Percentiles rank a stretch among this genome's conserved stretches.
These are phyloP conservation scores for Helogale parvula DNA, from an alignment of 2,113 vertebrate genomes.

Conservation along the genomic window DNA sequence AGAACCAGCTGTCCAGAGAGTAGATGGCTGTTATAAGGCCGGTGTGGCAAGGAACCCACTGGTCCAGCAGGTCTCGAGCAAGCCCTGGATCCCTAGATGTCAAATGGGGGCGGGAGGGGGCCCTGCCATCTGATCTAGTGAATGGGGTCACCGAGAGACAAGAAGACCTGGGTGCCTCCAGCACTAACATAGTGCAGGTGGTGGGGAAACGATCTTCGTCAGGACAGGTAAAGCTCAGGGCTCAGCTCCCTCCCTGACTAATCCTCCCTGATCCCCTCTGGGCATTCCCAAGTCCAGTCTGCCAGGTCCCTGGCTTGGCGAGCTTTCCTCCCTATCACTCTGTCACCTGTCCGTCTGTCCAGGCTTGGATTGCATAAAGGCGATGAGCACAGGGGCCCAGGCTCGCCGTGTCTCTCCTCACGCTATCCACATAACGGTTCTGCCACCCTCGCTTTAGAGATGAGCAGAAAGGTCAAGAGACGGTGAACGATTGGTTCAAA, in stretches of 20 bases:
- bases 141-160: not conserved
- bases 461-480: not conserved
- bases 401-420: not conserved
- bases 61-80: not conserved
- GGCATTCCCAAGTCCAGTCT: not conserved
- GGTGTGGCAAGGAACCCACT: rapidly evolving
- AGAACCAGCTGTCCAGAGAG: not conserved
- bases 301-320: rapidly evolving
- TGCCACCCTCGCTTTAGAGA: not conserved
- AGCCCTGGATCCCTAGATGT: not conserved
- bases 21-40: rapidly evolving
- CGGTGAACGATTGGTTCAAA: not conserved
- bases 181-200: not conserved
- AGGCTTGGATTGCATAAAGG: not conserved
- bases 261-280: not conserved
- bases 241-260: not conserved
- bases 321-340: not conserved
- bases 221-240: not conserved
- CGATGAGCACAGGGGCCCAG: not conserved
- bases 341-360: not conserved
- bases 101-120: not conserved
- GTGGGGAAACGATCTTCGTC: not conserved
- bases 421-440: not conserved
- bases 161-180: not conserved
- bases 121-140: not conserved